These are phyloP conservation scores for Carduelis carduelis DNA, from an alignment of 2,797 vertebrate genomes.

Conservation along the genomic window DNA sequence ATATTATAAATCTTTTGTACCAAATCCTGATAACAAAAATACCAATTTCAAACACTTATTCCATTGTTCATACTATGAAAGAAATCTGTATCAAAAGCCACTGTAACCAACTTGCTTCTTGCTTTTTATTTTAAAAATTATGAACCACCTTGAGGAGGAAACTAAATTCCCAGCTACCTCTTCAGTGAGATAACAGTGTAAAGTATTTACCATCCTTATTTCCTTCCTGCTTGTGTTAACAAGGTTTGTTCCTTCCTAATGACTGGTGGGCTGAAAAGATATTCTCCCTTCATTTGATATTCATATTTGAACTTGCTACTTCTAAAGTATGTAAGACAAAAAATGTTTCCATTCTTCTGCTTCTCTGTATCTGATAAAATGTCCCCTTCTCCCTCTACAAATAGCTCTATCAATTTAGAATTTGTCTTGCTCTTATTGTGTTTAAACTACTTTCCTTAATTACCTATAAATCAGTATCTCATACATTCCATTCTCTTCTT, in stretches of 20 bases:
- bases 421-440: neutral
- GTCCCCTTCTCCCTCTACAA: neutral
- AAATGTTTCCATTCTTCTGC: neutral
- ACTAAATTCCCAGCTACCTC: neutral
- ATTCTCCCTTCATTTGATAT: neutral
- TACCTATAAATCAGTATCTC: neutral
- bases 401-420: neutral
- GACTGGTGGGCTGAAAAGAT: neutral
- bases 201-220: neutral
- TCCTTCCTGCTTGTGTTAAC: neutral
- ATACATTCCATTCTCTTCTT: neutral
- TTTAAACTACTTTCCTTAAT: neutral
- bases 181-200: neutral
- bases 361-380: neutral
- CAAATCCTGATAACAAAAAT: neutral
- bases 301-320: neutral
- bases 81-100: neutral
- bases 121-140: neutral
- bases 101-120: neutral
- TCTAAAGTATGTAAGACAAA: neutral
- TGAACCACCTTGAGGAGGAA: neutral
- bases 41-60: neutral
- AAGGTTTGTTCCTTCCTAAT: neutral
- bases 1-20: neutral
- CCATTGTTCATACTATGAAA: neutral